Evolutionary conservation across 2,113 vertebrate genomes (phyloP), one percentile per base, ranked within the genome.

Genomic region (Ochotona curzoniae): DNA sequence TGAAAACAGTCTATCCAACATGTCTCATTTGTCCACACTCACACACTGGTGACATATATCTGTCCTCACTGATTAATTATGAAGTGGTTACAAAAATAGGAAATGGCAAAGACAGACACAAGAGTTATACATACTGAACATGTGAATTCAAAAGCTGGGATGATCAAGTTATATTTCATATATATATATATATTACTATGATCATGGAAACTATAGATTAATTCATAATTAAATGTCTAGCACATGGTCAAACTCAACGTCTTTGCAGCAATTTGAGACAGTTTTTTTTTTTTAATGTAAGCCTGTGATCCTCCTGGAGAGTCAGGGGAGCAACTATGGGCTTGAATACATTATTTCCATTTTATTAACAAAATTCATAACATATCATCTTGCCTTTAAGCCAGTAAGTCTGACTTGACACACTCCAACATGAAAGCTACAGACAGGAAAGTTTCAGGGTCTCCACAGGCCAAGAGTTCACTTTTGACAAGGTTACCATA

Each of bases 181-280:
- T 60, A 71, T 44, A 20, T 73, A 49, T 25, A 92, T 63, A 83
- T 84, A 6, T 90, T 85, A n/a, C 17, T 71, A 14, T 84, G 61
- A 38, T 71, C 93, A 67, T 87, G 85, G 61, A 49, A 9, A 87
- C 54, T 64, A 35, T 57, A 79, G 75, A 83, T 91, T 44, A 89
- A 75, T 49, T 38, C 93, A 70, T 70, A 35, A 30, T 81, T 35
- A 92, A 28, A 95, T 57, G 44, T 78, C 70, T 81, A 81, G 47
- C 8, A 70, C 9, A 85, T 26, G 82, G 21, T 93, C 87, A 92
- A 94, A 94, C 90, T 85, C 92, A 90, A 74, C 38, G 17, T n/a
- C 28, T 32, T 90, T 81, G 92, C 1, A 71, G 63, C n/a, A 85
- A 20, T 93, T 86, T 87, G 47, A 81, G 25, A 69, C 44, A 73